Evolutionary conservation across 2,113 vertebrate species (phyloP).

Genomic region (Triplophysa siluroides): DNA sequence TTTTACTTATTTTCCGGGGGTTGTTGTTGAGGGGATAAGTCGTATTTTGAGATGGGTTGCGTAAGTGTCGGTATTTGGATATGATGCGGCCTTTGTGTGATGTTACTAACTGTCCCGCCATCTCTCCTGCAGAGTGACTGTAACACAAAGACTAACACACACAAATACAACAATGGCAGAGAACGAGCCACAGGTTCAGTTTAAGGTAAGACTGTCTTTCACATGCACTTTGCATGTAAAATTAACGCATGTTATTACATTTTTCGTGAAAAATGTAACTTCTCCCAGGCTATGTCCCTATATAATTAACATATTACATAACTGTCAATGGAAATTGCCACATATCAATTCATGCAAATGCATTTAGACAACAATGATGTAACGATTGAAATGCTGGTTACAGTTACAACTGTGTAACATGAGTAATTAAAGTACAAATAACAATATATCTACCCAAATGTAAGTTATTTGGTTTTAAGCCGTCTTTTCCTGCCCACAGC

Average conservation of each 20-base stretch:
- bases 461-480: too few species aligned
- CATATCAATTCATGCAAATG: too few species aligned
- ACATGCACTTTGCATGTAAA: too few species aligned
- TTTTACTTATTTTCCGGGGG: neutral
- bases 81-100: constrained; percentile 29
- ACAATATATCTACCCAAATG: too few species aligned
- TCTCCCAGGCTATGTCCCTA: too few species aligned
- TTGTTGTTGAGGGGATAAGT: neutral
- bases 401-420: neutral
- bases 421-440: too few species aligned
- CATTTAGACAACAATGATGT: neutral
- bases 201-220: constrained; percentile 66
- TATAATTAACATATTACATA: too few species aligned
- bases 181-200: constrained; percentile 63
- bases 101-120: constrained; percentile 60
- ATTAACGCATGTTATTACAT: too few species aligned
- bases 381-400: neutral
- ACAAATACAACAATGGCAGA: constrained; percentile 59
- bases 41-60: neutral
- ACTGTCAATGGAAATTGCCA: too few species aligned
- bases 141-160: constrained; percentile 44
- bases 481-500: constrained; percentile 65
- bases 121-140: constrained; percentile 53
- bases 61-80: neutral
- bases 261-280: too few species aligned